phyloP scores from a whole-genome alignment of 2,113 vertebrate genomes.

The Canis aureus region DNA sequence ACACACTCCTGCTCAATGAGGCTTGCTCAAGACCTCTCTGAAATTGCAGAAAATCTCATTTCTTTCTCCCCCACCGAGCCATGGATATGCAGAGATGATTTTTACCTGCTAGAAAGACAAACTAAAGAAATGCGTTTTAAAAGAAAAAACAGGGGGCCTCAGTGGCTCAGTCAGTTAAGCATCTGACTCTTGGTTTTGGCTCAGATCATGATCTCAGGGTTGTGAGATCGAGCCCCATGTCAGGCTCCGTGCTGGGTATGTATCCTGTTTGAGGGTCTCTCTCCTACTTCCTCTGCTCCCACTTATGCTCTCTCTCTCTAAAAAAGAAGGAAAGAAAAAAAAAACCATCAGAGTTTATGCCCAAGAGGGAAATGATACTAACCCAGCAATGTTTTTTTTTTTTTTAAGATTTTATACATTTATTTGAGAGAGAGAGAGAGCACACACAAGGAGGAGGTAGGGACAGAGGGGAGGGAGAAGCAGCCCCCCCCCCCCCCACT shows the following conservation, averaged over 20 bases:
- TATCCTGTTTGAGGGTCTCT: neutral
- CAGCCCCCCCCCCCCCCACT: too few relatives aligned
- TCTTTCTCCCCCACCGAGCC: neutral
- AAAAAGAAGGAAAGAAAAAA: neutral
- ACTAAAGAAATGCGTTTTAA: constrained; percentile 27
- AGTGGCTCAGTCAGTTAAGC: neutral
- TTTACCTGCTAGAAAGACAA: constrained; percentile 46
- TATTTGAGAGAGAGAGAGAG: too few relatives aligned
- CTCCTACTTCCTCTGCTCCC: neutral
- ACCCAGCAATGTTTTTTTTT: too few relatives aligned
- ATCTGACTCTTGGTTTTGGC: neutral
- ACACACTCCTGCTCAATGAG: neutral
- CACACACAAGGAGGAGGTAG: too few relatives aligned
- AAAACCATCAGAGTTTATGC: neutral
- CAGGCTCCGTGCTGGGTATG: rapidly evolving
- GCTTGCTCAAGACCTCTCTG: neutral
- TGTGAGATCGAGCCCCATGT: neutral
- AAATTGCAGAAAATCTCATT: neutral
- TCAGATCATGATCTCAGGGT: neutral
- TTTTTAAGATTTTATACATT: too few relatives aligned
- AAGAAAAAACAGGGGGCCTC: neutral
- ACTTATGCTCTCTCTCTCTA: neutral
- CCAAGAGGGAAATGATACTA: neutral
- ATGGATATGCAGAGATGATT: constrained; percentile 35
- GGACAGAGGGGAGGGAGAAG: too few relatives aligned